Evolutionary conservation across 2,113 vertebrate genomes (phyloP).

Genomic region (Gopherus evgoodei): DNA sequence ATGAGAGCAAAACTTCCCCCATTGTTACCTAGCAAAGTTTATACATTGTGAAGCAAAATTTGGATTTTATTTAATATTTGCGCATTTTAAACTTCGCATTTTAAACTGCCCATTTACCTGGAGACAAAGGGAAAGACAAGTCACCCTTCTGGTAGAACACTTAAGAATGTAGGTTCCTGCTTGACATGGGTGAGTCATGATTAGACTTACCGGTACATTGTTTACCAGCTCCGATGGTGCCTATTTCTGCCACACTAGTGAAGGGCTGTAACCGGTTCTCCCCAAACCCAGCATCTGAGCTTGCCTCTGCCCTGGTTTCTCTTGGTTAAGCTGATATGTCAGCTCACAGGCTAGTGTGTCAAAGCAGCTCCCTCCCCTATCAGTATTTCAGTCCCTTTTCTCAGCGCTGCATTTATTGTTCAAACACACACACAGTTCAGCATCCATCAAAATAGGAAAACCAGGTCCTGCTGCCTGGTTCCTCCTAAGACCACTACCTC

Average conservation of each 20-base stretch:
- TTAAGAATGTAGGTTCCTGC: no score
- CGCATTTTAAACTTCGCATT: not conserved
- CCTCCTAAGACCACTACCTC: not conserved
- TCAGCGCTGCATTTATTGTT: not conserved
- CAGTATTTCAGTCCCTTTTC: not conserved
- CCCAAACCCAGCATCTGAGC: not conserved
- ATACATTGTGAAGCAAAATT: not conserved
- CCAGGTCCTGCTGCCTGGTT: not conserved
- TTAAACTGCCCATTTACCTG: not conserved
- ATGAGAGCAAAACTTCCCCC: not conserved
- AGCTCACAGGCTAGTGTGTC: not conserved
- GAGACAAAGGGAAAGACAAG: not conserved
- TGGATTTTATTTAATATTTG: not conserved
- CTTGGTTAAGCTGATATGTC: not conserved
- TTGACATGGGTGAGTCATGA: not conserved
- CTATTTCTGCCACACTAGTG: not conserved
- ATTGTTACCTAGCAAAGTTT: not conserved
- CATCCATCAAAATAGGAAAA: not conserved
- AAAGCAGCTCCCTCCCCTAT: not conserved
- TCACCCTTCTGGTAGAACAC: not conserved
- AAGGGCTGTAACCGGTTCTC: not conserved
- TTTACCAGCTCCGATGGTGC: not conserved
- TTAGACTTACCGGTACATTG: not conserved
- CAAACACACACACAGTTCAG: not conserved
- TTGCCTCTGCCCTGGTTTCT: not conserved